phyloP scores from a whole-genome alignment of 2,888 invertebrate genomes.

The Drosophila yooni region DNA sequence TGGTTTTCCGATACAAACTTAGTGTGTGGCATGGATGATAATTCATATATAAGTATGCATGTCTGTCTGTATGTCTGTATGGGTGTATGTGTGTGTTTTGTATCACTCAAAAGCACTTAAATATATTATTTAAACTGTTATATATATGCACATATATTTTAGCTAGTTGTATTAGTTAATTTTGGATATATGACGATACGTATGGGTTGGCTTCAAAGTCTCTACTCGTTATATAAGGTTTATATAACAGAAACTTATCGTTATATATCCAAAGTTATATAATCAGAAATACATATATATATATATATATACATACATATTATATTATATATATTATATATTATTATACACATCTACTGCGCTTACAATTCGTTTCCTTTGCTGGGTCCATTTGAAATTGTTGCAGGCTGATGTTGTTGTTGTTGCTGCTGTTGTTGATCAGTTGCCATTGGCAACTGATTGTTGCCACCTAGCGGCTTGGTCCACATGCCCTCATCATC shows the following conservation, averaged over 20 bases:
- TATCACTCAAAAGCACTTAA: constrained; percentile 66
- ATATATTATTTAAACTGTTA: constrained; percentile 26
- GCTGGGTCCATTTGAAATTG: constrained; percentile 73
- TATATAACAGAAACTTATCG: constrained; percentile 2
- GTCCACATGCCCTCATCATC: constrained; percentile 84
- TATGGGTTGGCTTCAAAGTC: constrained; percentile 59
- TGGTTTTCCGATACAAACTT: constrained; percentile 20
- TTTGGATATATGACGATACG: constrained; percentile 58
- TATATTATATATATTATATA: not conserved
- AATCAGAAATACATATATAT: not conserved
- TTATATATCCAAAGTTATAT: too few relatives aligned
- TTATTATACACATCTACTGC: not conserved
- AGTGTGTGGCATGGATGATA: constrained; percentile 23
- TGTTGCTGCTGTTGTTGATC: constrained; percentile 35
- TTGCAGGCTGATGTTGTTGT: constrained; percentile 23
- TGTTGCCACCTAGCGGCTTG: constrained; percentile 77
- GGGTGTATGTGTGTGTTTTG: constrained; percentile 23
- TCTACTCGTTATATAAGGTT: constrained; percentile 57
- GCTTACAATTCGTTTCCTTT: constrained; percentile 74
- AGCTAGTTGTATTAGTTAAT: constrained; percentile 14
- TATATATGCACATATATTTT: constrained; percentile 15
- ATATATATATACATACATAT: not conserved
- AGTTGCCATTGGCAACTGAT: constrained; percentile 34
- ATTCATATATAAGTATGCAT: constrained; percentile 5
- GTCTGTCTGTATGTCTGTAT: not conserved